phyloP scores from a whole-genome alignment of 2,113 vertebrate species.

The Menura novaehollandiae region DNA sequence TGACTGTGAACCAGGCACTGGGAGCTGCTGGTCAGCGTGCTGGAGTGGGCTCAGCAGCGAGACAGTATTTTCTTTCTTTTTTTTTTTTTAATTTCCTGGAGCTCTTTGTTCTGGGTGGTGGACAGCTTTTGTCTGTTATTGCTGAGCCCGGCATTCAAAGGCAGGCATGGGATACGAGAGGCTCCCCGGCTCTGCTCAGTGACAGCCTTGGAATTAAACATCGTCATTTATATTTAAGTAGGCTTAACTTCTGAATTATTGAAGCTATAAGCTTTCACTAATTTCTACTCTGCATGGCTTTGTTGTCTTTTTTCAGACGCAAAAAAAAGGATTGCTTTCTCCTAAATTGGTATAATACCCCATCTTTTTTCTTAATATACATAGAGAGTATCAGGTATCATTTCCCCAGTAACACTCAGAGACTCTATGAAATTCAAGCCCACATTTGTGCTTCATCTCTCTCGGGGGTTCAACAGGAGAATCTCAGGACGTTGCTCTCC shows the following conservation, averaged over 20 bases:
- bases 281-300: slow-evolving; percentile 17
- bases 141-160: slow-evolving; percentile 62
- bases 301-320: not conserved
- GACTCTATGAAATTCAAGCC: slow-evolving; percentile 44
- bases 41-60: not conserved
- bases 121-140: slow-evolving; percentile 75
- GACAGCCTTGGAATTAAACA: slow-evolving; percentile 62
- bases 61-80: slow-evolving; percentile 29
- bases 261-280: slow-evolving; percentile 60
- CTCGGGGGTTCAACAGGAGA: not conserved
- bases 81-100: slow-evolving; percentile 64
- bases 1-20: not conserved
- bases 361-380: slow-evolving; percentile 16
- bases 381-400: slow-evolving; percentile 22
- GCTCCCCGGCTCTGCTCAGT: slow-evolving; percentile 61
- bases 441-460: not conserved
- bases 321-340: not conserved
- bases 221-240: slow-evolving; percentile 67
- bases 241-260: slow-evolving; percentile 66
- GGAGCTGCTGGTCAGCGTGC: not conserved
- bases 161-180: slow-evolving; percentile 51
- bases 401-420: not conserved
- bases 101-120: slow-evolving; percentile 75
- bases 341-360: slow-evolving; percentile 35
- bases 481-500: not conserved